Base-by-base conservation (phyloP, 2,797 vertebrate genomes). In the Siniperca obscura region DNA sequence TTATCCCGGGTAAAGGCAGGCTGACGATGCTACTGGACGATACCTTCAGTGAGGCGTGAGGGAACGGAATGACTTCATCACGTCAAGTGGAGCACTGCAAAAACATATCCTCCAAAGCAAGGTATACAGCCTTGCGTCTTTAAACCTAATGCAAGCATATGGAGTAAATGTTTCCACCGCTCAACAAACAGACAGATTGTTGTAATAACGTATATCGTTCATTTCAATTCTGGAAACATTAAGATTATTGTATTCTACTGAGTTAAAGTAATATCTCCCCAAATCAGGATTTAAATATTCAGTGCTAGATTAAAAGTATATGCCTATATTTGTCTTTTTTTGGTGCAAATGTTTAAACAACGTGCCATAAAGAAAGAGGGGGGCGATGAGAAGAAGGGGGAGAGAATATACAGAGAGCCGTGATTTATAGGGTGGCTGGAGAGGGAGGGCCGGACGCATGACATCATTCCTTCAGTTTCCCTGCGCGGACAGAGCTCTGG, bases 391-490 rank as follows among this genome's bases (percentile, higher is more conserved):
- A 74, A 48, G 69, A 74, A 7, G 75, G 64, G 21, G 70, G 73
- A n/a, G 71, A 60, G 57, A 46, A 69, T 77, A 89, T 74, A 74
- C 84, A 88, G 80, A 79, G 82, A 90, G 76, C 81, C 38, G 85
- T 78, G 88, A 90, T 85, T 86, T 84, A 78, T 88, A 87, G 87
- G 89, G 69, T 87, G 91, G 88, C 84, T 87, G 86, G 78, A 89
- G 89, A 93, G 94, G 90, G 93, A 92, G 93, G 91, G 91, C 87
- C 89, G 92, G 91, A 93, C 90, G 94, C 90, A 96, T 96, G 96
- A 96, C 96, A 95, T 96, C 95, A 96, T 94, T 91, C 92, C 85
- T 88, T 90, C 93, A 92, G 91, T 91, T 83, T 93, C 92, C 74
- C 85, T 86, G 91, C 91, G 90, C 93, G 92, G 92, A 93, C 93